Evolutionary conservation across 2,888 invertebrate species (phyloP), one percentile per base, ranked within the genome.

Genomic region (Reticulitermes lucifugus): DNA sequence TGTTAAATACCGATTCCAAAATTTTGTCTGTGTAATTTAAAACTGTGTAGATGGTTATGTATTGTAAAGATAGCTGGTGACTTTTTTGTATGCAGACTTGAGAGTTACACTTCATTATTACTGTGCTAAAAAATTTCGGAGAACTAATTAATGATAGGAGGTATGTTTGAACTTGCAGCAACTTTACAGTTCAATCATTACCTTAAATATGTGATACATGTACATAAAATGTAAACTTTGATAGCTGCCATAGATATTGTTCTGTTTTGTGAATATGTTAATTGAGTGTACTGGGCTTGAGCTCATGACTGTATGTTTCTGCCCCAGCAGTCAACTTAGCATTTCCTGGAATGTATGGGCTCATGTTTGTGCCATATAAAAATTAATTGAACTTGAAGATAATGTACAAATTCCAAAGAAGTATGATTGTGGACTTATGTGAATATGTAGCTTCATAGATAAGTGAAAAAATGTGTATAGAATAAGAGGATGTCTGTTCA

Each of bases 391-490:
- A 82, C 79, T 81, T 51, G 65, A 85, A 85, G 82, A 84, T 83
- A 85, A 77, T 86, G 86, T 86, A 86, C 86, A 86, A 86, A 86
- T 85, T 85, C 86, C 86, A 86, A 86, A 86, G 86, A 86, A 81
- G 84, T 71, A 79, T 86, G 85, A 83, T 81, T 85, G 86, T 82
- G 85, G 80, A 82, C 43, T 79, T 84, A 83, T 80, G 86, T 86
- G 83, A 86, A 86, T 86, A 86, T 75, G 51, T 65, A 81, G 81
- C 81, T 81, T 81, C 81, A 77, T 77, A 77, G 71, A 79, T 83
- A 83, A 83, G 43, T 65, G 46, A 81, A 65, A 81, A 80, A 65
- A 65, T 43, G 60, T 80, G 60, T 55, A 80, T 81, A 81, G 81
- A 81, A 22, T 59, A 81, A 70, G 80, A 43, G 21, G 35, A 43